These are phyloP conservation scores for Hippocampus barbouri DNA, from an alignment of 2,113 vertebrate genomes.

Conservation along the genomic window DNA sequence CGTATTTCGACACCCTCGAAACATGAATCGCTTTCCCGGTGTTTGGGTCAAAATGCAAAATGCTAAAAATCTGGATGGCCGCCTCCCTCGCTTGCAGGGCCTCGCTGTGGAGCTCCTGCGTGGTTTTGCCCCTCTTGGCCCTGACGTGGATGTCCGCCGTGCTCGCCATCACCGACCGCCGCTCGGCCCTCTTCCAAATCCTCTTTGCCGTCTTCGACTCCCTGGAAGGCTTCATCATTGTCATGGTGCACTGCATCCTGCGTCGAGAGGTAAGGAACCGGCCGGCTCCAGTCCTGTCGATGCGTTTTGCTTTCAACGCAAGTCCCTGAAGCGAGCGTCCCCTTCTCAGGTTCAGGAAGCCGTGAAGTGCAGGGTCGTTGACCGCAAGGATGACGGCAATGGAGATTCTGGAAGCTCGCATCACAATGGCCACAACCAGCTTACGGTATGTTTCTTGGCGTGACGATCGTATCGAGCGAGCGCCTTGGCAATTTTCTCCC, in stretches of 20 bases:
- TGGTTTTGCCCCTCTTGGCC: slow-evolving; percentile 92
- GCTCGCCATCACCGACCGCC: slow-evolving; percentile 94
- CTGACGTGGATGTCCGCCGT: slow-evolving; percentile 99
- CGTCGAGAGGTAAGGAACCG: slow-evolving; percentile 82
- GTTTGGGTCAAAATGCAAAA: background rate
- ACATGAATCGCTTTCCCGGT: background rate
- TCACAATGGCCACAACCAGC: slow-evolving; percentile 93
- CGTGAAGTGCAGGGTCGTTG: slow-evolving; percentile 94
- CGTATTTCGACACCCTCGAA: no score
- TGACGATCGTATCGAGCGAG: slow-evolving; percentile 57
- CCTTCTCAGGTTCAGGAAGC: slow-evolving; percentile 89
- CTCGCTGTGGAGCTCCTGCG: slow-evolving; percentile 97
- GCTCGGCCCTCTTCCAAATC: slow-evolving; percentile 97
- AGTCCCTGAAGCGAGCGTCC: slow-evolving; percentile 3
- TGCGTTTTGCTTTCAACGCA: slow-evolving; percentile 5
- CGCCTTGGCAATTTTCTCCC: slow-evolving; percentile 43
- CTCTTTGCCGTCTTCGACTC: slow-evolving; percentile 97
- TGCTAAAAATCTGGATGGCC: background rate
- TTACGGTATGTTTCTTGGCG: slow-evolving; percentile 78
- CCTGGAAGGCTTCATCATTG: slow-evolving; percentile 94
- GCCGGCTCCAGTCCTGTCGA: background rate
- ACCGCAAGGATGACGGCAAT: slow-evolving; percentile 94
- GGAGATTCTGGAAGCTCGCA: slow-evolving; percentile 93
- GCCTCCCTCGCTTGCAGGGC: slow-evolving; percentile 71
- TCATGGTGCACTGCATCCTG: slow-evolving; percentile 98